Conservation (phyloP, 2,888 invertebrate genomes). For the Elgonia sp. region DNA sequence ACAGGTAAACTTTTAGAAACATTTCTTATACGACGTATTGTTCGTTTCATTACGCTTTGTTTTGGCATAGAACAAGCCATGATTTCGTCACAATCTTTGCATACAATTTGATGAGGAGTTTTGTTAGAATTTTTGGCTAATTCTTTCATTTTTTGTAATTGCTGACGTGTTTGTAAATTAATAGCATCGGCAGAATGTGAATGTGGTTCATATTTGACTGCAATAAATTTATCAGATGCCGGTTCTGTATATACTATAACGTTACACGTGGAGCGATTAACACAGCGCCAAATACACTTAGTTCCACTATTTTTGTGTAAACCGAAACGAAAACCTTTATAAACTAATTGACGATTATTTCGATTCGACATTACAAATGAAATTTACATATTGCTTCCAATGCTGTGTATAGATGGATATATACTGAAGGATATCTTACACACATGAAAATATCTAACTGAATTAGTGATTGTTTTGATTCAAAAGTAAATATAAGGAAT, state of each 20-base stretch:
- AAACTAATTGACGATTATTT: background rate
- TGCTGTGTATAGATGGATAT: too few species aligned
- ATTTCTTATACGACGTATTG: background rate
- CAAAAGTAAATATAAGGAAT: background rate
- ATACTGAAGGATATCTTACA: too few species aligned
- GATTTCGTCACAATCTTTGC: conserved; percentile 7
- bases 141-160: background rate
- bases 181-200: conserved; percentile 2
- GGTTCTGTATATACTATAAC: background rate
- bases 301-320: background rate
- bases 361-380: conserved; percentile 14
- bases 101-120: background rate
- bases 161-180: background rate
- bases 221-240: background rate
- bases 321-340: background rate
- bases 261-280: background rate
- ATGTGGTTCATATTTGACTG: conserved; percentile 9
- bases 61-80: background rate
- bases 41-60: background rate
- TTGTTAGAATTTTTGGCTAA: background rate
- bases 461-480: conserved; percentile 5
- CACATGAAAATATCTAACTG: background rate
- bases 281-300: background rate
- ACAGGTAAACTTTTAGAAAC: background rate
- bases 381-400: conserved; percentile 9